Evolutionary conservation across 2,888 invertebrate genomes (phyloP), one percentile per base, ranked within the genome.

Genomic region (Caenorhabditis plicata): DNA sequence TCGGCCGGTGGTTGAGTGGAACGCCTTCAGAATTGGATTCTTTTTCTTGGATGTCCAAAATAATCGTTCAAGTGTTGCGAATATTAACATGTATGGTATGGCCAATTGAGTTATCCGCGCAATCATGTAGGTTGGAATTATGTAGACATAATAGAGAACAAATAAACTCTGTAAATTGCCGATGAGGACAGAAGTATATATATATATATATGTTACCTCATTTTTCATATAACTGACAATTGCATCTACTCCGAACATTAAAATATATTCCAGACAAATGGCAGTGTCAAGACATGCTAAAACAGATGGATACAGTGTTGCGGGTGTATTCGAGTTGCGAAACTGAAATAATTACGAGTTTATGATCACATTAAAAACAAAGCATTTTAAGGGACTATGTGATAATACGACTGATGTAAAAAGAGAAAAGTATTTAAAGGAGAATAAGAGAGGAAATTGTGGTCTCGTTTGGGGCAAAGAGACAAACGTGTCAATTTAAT

Each of bases 11-110:
- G 62, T 43, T n/a, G 71, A 71, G 54, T 76, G 75, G 41, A 76
- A 68, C n/a, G 57, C 63, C 33, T 68, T 68, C 27, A 77, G 55
- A 11, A 70, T 29, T 47, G 63, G 49, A 33, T 41, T 54, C 60
- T 54, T 54, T 39, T 54, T 61, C 40, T 54, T 50, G 17, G 51
- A 54, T 60, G 71, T 75, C 79, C 79, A 79, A 29, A 77, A 71
- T 13, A 75, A 61, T 46, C 79, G 67, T 53, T 79, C 79, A 32
- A 79, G 55, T 20, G 79, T 79, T 20, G 78, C 78, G 40, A 79
- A 78, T 27, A 79, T 79, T 39, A 79, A 70, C 77, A 78, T 77
- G 53, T 78, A 78, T 3, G 78, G 78, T 23, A 78, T 79, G 27
- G 75, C 74, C 20, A 79, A 53, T 61, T 72, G 72, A 19, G 69